phyloP scores from a whole-genome alignment of 2,888 invertebrate genomes.

The Corythucha ciliata region DNA sequence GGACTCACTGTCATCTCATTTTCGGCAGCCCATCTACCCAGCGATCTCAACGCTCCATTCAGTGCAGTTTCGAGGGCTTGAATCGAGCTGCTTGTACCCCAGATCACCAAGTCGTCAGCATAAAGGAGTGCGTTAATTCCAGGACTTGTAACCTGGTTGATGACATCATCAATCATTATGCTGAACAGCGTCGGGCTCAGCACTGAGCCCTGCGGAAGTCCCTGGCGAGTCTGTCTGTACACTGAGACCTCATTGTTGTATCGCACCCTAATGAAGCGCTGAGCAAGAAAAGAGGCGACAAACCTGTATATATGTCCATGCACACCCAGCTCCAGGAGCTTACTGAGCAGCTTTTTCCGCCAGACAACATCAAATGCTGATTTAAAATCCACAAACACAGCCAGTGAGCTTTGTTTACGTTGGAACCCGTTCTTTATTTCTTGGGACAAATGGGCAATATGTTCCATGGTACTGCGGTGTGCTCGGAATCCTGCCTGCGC shows the following conservation, averaged over 20 bases:
- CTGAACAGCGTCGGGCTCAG: constrained; percentile 3
- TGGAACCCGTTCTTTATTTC: too few species aligned
- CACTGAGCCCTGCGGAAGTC: constrained; percentile 1
- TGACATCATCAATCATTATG: too few species aligned
- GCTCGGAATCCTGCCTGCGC: background rate
- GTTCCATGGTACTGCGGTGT: constrained; percentile 1
- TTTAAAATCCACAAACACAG: constrained; percentile 1
- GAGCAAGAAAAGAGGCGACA: background rate
- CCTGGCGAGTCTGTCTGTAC: background rate
- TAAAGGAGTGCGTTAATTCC: constrained; percentile 3
- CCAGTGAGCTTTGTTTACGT: background rate
- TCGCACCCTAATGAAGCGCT: constrained; percentile 2
- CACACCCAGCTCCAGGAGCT: constrained; percentile 3
- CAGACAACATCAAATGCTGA: constrained; percentile 2
- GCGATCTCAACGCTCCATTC: background rate
- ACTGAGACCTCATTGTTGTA: constrained; percentile 1
- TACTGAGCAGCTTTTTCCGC: background rate
- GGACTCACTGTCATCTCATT: background rate
- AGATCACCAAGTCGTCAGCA: too few species aligned
- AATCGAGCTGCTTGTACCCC: background rate
- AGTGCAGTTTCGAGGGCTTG: background rate
- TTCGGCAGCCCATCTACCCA: background rate
- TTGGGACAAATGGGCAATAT: constrained; percentile 2
- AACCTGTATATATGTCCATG: background rate
- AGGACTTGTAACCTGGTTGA: background rate